Evolutionary conservation across 2,113 vertebrate species (phyloP), one percentile per base, ranked within the genome.

Genomic region (Psittacara wagleri): DNA sequence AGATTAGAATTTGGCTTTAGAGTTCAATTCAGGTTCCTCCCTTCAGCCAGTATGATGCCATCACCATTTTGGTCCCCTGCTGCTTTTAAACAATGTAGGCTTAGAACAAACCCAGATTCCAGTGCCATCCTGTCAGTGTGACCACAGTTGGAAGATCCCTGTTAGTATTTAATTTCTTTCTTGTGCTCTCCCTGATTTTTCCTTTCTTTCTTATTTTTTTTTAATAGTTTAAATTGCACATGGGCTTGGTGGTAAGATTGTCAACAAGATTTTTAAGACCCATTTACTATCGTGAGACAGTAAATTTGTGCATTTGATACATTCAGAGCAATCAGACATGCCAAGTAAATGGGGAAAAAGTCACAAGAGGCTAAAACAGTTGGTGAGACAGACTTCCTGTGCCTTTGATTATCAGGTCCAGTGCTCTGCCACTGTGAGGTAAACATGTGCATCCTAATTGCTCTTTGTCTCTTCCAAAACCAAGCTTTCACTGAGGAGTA

Each of bases 41-140:
- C 73, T 91, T 91, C 79, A 87, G 79, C 49, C 82, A 93, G 70
- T 94, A 49, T 94, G 95, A 95, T 94, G 88, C 92, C 94, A 95
- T 96, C 94, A 92, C 91, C 95, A 31, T 96, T 91, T 93, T 55
- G 63, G 52, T 66, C 67, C 63, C 94, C 95, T 85, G 90, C 86
- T 92, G 94, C 74, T 97, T 94, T 87, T 59, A 87, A 92, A 95
- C 96, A 96, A 96, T 95, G 81, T 79, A 79, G 57, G 86, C 94
- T 92, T 82, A 92, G 94, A 96, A 69, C 86, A 94, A 95, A 80
- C 81, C 52, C 96, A 93, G 62, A 94, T 96, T 96, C 86, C 86
- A 89, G 91, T 82, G 91, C 88, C 9, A 11, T 96, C 91, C 88
- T 95, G 80, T 91, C 86, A 95, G 43, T 76, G 44, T 78, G 73